Evolutionary conservation across 2,113 vertebrate genomes (phyloP), one percentile per base, ranked within the genome.

Genomic region (Redunca redunca): DNA sequence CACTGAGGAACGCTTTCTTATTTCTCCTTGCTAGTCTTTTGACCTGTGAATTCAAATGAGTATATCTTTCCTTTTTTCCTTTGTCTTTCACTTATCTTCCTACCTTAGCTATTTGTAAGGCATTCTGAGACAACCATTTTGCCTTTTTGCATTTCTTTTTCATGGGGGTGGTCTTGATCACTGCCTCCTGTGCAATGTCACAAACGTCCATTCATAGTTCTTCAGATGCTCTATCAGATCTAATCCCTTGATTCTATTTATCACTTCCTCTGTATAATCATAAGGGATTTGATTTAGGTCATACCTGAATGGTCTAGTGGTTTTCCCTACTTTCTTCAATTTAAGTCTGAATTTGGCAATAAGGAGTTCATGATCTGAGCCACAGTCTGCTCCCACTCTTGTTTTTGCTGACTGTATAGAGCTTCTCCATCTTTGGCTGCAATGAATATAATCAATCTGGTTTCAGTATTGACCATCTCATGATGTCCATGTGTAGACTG

Each of bases 321-420:
- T 71, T 71, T 71, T 23, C n/a, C 64, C 64, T 36, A 71, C 9
- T 21, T 71, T 71, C 9, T 23, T 71, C 64, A 71, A 21, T 71
- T 71, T 71, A 36, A 71, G 4, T 71, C 64, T 71, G n/a, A 71
- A 36, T 71, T 71, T 36, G 9, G 4, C n/a, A 67, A 67, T 67
- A 36, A 67, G 4, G 17, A 71, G 9, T 71, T 36, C n/a, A 71
- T 23, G n/a, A 36, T 71, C 64, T 71, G 64, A 71, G 19, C 5
- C 9, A 71, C 9, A 36, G n/a, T 71, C 17, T 11, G n/a, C 64
- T 71, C 9, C 9, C 0, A 0, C 2, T 71, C n/a, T 36, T 71
- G 9, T 71, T 71, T 71, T 71, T 36, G n/a, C 9, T 71, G 19
- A 71, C n/a, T 71, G 2, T 36, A 21, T 36, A 71, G 64, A 23